Evolutionary conservation across 2,113 vertebrate species (phyloP).

Genomic region (Cryptoleucopteryx plumbea): DNA sequence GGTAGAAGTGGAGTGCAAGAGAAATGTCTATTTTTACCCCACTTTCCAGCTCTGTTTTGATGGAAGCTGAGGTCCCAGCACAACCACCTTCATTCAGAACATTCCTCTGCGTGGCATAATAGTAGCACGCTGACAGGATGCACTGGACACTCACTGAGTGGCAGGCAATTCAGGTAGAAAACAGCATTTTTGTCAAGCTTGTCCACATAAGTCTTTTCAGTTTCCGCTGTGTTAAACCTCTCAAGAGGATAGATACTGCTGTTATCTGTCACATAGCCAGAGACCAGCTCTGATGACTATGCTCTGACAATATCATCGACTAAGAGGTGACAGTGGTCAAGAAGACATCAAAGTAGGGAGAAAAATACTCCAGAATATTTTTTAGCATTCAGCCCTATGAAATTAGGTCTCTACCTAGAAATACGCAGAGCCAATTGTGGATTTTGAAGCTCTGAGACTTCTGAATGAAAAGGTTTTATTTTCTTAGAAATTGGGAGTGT

Average conservation of each 20-base stretch:
- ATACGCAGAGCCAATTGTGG: background rate
- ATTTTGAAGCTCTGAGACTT: background rate
- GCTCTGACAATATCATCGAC: background rate
- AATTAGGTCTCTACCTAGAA: background rate
- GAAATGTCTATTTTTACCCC: background rate
- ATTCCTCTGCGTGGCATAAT: background rate
- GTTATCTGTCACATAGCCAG: background rate
- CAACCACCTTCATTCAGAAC: background rate
- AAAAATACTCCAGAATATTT: background rate
- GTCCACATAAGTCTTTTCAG: background rate
- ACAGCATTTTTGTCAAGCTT: constrained; percentile 5
- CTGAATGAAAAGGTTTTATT: background rate
- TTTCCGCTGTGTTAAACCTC: background rate
- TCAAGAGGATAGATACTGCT: background rate
- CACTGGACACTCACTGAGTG: background rate
- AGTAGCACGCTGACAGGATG: background rate
- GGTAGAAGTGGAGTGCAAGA: background rate
- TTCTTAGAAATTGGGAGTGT: background rate
- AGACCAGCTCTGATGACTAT: background rate
- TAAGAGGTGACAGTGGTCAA: background rate
- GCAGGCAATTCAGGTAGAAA: constrained; percentile 35
- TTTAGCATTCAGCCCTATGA: background rate
- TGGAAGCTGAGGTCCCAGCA: background rate
- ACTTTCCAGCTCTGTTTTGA: background rate
- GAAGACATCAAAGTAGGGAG: background rate